Percentiles rank a stretch among this genome's conserved stretches.
phyloP scores from a whole-genome alignment of 2,888 invertebrate genomes.

The Acronicta leporina region DNA sequence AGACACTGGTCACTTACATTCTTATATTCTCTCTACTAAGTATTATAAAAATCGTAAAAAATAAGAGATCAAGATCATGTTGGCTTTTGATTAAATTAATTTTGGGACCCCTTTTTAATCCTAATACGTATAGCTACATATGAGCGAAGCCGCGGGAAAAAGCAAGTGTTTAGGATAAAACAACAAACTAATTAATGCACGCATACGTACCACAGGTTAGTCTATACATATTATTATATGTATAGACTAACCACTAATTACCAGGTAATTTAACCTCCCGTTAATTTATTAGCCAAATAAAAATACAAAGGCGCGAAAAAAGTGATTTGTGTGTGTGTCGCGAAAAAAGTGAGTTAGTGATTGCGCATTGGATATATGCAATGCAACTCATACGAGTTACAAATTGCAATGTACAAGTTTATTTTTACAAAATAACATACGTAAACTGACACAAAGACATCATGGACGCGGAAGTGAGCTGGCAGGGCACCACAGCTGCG shows the following conservation, averaged over 20 bases:
- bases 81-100: no score
- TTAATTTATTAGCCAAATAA: not conserved
- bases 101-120: no score
- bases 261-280: slow-evolving; percentile 17
- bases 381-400: not conserved
- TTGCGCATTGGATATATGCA: not conserved
- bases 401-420: slow-evolving; percentile 3
- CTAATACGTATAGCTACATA: no score
- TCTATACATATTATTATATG: not conserved
- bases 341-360: no score
- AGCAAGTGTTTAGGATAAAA: not conserved
- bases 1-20: no score
- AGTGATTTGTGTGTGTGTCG: no score
- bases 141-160: no score
- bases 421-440: slow-evolving; percentile 18
- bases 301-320: not conserved
- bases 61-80: no score
- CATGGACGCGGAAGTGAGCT: slow-evolving; percentile 56
- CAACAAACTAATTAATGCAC: not conserved
- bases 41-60: no score
- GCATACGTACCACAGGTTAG: not conserved
- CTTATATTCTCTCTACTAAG: no score
- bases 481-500: slow-evolving; percentile 73
- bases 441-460: slow-evolving; percentile 50
- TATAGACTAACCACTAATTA: slow-evolving; percentile 25